phyloP scores from a whole-genome alignment of 2,113 vertebrate genomes.

The Pampusana beccarii region DNA sequence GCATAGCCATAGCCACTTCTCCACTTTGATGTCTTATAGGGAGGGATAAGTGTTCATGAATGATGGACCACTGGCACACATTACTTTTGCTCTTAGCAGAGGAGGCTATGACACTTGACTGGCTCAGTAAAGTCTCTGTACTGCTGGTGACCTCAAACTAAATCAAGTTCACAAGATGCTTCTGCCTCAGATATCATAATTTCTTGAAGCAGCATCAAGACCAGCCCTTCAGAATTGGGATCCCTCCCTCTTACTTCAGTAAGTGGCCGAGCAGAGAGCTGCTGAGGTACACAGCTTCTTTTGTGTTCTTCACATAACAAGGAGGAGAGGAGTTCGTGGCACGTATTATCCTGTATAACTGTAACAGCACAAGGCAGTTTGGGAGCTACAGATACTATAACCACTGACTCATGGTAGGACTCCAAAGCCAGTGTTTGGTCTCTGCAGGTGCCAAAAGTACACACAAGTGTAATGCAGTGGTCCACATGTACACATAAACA shows the following conservation, averaged over 20 bases:
- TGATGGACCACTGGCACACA: fast-evolving
- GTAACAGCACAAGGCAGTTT: fast-evolving
- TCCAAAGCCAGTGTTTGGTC: neutral
- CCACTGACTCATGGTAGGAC: neutral
- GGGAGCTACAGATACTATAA: neutral
- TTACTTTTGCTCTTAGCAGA: neutral
- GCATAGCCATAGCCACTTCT: neutral
- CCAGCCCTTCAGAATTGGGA: neutral
- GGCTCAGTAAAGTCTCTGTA: neutral
- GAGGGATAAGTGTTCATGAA: fast-evolving
- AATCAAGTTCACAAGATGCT: neutral
- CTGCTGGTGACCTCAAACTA: neutral
- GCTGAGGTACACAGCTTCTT: neutral
- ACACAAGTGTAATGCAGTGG: neutral
- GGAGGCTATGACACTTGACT: neutral
- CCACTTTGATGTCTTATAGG: neutral
- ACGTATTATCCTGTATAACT: neutral
- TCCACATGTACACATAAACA: neutral
- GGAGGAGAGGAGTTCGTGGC: neutral
- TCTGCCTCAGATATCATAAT: neutral
- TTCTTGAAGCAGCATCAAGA: neutral
- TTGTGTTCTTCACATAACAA: neutral
- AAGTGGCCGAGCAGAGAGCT: neutral
- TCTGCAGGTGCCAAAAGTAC: neutral
- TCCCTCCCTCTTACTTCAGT: neutral